Evolutionary conservation across 1,140 invertebrate species (phyloP).

Genomic region (Pogonomyrmex barbatus): DNA sequence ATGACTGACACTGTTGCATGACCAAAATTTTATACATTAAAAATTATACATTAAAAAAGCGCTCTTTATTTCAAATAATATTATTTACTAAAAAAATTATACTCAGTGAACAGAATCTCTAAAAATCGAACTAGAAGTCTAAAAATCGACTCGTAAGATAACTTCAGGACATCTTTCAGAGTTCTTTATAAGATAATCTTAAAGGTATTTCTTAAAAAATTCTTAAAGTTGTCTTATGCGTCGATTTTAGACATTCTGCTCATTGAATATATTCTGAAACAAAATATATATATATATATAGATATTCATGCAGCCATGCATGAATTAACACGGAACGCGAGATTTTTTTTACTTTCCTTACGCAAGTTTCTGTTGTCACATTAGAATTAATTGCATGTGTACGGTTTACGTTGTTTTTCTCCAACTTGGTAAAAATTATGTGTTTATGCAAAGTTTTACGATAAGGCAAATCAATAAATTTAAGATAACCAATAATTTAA

Average conservation of each 20-base stretch:
- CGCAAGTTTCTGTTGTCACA: background rate
- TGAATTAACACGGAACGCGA: background rate
- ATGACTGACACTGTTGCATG: background rate
- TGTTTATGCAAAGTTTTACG: background rate
- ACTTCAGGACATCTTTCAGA: too few species aligned
- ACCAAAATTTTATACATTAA: background rate
- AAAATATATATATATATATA: too few species aligned
- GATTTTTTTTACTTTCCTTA: conserved; percentile 2
- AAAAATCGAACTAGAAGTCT: background rate
- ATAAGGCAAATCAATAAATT: background rate
- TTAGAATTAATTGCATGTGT: conserved; percentile 10
- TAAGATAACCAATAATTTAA: conserved; percentile 3
- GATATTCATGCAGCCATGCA: background rate
- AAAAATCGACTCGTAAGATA: too few species aligned
- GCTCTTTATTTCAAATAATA: background rate
- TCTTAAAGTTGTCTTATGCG: too few species aligned
- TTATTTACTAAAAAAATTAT: background rate
- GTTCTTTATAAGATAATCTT: too few species aligned
- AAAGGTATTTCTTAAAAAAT: too few species aligned
- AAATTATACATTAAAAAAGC: too few species aligned
- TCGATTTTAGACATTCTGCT: too few species aligned
- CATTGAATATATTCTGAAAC: too few species aligned
- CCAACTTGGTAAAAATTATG: background rate
- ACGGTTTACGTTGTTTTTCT: background rate
- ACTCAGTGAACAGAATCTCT: background rate